A percentile compares a stretch with the other conserved stretches of the same genome.
Evolutionary conservation across 2,888 invertebrate genomes (phyloP).

Genomic region (Hyposoter dolosus): DNA sequence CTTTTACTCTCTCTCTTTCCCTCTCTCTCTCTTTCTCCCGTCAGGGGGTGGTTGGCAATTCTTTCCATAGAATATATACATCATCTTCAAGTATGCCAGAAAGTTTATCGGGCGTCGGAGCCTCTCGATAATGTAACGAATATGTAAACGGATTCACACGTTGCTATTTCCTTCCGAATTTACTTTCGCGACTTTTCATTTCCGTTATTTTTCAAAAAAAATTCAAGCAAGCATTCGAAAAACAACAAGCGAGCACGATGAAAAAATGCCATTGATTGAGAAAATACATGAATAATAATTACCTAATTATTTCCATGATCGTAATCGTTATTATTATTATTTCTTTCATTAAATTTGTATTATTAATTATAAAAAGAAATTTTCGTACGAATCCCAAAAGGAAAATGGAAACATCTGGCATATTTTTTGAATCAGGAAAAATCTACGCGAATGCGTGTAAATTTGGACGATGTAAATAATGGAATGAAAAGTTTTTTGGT

Average conservation of each 20-base stretch:
- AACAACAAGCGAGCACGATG: too few relatives aligned
- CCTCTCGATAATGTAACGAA: neutral
- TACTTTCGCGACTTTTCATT: neutral
- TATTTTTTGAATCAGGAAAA: neutral
- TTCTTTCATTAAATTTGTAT: too few relatives aligned
- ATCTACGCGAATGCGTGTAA: neutral
- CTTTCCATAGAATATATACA: slow-evolving; percentile 30
- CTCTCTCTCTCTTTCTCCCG: slow-evolving; percentile 33
- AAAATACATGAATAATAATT: neutral
- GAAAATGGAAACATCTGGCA: too few relatives aligned
- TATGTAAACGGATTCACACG: neutral
- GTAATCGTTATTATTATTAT: too few relatives aligned
- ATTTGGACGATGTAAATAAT: neutral
- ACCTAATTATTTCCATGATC: neutral
- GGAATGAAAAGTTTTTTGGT: neutral
- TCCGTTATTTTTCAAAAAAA: neutral
- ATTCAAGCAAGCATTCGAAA: too few relatives aligned
- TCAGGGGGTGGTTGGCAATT: slow-evolving; percentile 60
- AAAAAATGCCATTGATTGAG: too few relatives aligned
- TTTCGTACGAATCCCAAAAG: neutral
- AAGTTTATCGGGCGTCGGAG: slow-evolving; percentile 8
- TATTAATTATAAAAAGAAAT: neutral
- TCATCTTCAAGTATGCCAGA: slow-evolving; percentile 16
- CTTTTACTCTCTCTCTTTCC: slow-evolving; percentile 43
- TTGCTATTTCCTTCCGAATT: neutral